Base-by-base conservation (phyloP, 2,113 vertebrate genomes). In the Ardeotis arabs region DNA sequence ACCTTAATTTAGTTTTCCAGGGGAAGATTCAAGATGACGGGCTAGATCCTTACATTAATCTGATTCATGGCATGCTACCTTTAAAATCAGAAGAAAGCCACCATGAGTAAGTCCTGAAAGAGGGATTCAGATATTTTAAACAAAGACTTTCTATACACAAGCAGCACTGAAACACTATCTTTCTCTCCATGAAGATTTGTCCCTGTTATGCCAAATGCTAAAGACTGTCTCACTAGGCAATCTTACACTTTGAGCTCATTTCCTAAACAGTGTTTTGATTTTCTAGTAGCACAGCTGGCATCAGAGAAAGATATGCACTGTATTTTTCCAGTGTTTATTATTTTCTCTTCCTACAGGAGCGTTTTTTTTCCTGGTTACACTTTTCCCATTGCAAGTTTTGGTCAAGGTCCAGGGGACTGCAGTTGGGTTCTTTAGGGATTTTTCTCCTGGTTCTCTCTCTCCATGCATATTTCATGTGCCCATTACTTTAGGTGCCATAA, bases 401-500 rank as follows among this genome's bases (percentile, higher is more conserved):
- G 81, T 87, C 5, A 0, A n/a, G 89, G 29, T 92, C 89, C 81
- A 96, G 77, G 50, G 47, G 16, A 87, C 31, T 92, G 84, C 5
- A 14, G 67, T 82, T 1, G 1, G 28, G 41, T 87, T 92, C 92
- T 87, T 66, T 25, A 64, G 84, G 74, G 94, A 92, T 69, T 95
- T 87, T 97, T 83, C 80, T 76, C 45, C 37, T 69, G 19, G 10
- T 95, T 92, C 62, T 93, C 45, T 92, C 79, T 87, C 74, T 84
- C 66, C 91, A 96, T 96, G 77, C 74, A 96, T 97, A 95, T 96
- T 96, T 97, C 67, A 97, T 97, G 89, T 79, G 41, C 62, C 86
- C 80, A 93, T 96, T 97, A 97, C 91, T 95, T 95, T 96, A 95
- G 96, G 92, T 97, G 96, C 96, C 95, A 96, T 96, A 96, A 96